Evolutionary conservation across 2,888 invertebrate species (phyloP).

Genomic region (Caenorhabditis virilis): DNA sequence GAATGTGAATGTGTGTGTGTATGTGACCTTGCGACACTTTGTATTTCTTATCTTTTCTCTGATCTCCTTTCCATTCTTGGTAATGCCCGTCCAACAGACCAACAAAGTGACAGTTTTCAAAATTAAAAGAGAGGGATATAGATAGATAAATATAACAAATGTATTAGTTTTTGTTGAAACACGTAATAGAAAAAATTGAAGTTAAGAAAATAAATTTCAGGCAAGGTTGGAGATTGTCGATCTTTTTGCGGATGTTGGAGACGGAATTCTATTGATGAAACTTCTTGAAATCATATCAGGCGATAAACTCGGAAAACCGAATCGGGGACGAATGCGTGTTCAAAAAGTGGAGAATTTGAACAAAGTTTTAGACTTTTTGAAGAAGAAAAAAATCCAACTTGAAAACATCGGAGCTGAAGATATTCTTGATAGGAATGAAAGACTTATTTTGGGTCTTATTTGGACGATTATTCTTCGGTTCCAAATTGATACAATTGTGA

Average conservation of each 20-base stretch:
- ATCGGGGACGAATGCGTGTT: constrained; percentile 84
- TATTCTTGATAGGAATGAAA: constrained; percentile 95
- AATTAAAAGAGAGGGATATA: too few species aligned
- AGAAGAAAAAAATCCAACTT: constrained; percentile 73
- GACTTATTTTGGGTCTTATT: constrained; percentile 92
- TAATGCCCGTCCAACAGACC: too few species aligned
- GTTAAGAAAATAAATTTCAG: constrained; percentile 72
- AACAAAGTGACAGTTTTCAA: too few species aligned
- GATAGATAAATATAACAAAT: too few species aligned
- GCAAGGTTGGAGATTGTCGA: constrained; percentile 97
- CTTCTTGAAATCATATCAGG: constrained; percentile 97
- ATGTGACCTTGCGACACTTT: too few species aligned
- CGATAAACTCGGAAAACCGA: constrained; percentile 93
- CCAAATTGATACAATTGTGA: constrained; percentile 98
- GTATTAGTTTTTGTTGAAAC: too few species aligned
- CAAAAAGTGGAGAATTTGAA: constrained; percentile 99
- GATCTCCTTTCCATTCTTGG: too few species aligned
- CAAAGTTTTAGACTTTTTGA: constrained; percentile 73
- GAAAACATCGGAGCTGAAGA: constrained; percentile 99
- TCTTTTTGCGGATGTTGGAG: constrained; percentile 91
- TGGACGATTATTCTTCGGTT: constrained; percentile 99
- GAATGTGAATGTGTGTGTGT: too few species aligned
- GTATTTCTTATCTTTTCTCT: too few species aligned
- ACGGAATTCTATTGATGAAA: constrained; percentile 88
- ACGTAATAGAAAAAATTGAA: too few species aligned